These are phyloP conservation scores for Athripsodes cinereus DNA, from an alignment of 2,888 invertebrate genomes.

Conservation along the genomic window DNA sequence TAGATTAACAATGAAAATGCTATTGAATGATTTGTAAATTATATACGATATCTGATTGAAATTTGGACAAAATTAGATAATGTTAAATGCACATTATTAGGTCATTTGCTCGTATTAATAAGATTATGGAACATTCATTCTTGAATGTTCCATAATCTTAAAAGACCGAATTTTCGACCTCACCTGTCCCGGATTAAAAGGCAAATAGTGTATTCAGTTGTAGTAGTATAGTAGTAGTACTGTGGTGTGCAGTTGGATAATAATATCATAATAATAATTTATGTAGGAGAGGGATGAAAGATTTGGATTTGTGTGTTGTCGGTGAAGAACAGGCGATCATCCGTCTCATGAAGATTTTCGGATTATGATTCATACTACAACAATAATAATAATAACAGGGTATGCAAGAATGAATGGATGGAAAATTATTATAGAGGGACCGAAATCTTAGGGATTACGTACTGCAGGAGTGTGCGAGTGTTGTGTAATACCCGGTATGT, in stretches of 20 bases:
- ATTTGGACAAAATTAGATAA: too few relatives aligned
- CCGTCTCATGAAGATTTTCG: slow-evolving; percentile 41
- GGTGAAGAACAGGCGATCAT: slow-evolving; percentile 33
- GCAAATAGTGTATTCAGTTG: too few relatives aligned
- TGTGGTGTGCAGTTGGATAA: neutral
- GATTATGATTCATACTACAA: slow-evolving; percentile 50
- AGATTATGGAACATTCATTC: too few relatives aligned
- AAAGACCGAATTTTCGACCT: too few relatives aligned
- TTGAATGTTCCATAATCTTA: too few relatives aligned
- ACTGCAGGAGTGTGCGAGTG: neutral
- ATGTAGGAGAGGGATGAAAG: slow-evolving; percentile 40
- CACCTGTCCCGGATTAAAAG: too few relatives aligned
- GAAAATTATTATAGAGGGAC: slow-evolving; percentile 48
- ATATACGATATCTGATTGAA: too few relatives aligned
- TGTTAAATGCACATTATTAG: too few relatives aligned
- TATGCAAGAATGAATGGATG: slow-evolving; percentile 45
- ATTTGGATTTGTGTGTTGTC: slow-evolving; percentile 33
- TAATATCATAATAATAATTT: neutral
- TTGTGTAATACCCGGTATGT: neutral
- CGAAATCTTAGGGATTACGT: slow-evolving; percentile 34
- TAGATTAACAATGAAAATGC: too few relatives aligned
- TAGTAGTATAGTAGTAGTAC: neutral
- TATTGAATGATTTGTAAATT: too few relatives aligned
- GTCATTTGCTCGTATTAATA: too few relatives aligned
- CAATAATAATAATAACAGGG: neutral